Evolutionary conservation across 2,888 invertebrate species (phyloP).

Genomic region (Osedax fenrisi): DNA sequence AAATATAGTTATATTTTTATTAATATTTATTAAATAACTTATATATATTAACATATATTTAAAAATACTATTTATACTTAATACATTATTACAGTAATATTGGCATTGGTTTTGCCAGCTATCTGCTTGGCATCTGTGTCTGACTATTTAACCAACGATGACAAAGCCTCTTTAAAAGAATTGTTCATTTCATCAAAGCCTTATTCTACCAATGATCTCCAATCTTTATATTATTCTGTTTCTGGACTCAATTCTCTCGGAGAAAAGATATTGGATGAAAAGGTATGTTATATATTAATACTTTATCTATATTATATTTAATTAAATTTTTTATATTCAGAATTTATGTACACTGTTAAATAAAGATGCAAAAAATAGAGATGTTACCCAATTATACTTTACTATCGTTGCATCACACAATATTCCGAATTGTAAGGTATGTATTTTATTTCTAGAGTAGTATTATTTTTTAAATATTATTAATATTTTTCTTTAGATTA

Average conservation of each 20-base stretch:
- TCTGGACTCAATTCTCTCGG: not conserved
- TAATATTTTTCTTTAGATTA: not conserved
- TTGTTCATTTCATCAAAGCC: not conserved
- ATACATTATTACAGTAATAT: no score
- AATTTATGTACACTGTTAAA: not conserved
- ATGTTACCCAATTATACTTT: not conserved
- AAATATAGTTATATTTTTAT: no score
- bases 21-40: no score
- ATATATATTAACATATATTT: no score
- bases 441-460: not conserved
- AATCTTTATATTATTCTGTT: not conserved
- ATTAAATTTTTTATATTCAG: no score
- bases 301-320: no score
- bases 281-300: no score
- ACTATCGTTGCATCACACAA: not conserved
- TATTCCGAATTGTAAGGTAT: not conserved
- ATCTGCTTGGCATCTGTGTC: not conserved
- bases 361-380: not conserved
- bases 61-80: no score
- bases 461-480: not conserved
- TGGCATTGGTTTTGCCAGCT: no score
- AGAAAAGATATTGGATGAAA: not conserved
- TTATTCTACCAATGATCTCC: not conserved
- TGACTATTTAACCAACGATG: not conserved
- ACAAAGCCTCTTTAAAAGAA: not conserved